Base-by-base conservation (phyloP, 2,888 invertebrate species). In the Ochropleura leucogaster region DNA sequence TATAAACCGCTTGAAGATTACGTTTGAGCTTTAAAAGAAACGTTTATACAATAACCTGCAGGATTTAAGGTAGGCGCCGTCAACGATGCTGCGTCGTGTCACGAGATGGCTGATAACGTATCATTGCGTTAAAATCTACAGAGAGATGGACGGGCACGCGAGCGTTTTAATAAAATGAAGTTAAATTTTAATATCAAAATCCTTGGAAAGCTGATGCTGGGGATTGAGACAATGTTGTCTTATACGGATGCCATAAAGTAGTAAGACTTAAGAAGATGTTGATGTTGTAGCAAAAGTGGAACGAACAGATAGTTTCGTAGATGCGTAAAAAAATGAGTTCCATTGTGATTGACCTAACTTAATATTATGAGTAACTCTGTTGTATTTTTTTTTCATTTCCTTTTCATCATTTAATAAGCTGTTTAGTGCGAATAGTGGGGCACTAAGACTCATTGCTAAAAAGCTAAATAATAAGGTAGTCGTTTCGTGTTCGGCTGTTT, bases 21-120 rank as follows among this genome's bases (percentile, higher is more conserved):
- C 65, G 59, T 76, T 83, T 70, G 66, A 72, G 44, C 49, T 68
- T 46, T 72, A 85, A 77, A 85, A 80, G 57, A 82, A 80, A 77
- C 79, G 77, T 84, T 79, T 82, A 53, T 76, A 77, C 75, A 72
- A 76, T 86, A 83, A 83, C 77, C 59, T 79, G 49, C 18, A 72
- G 85, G 87, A 79, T 85, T 87, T 83, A 85, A 87, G 79, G 75
- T 72, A 90, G 88, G 90, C 90, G 90, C 90, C 88, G 85, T 82
- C 87, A 79, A 81, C 88, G 83, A 80, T 85, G 85, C 83, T 68
- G 85, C 82, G 76, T 85, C 89, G 89, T 89, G 91, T 89, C 86
- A 87, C 81, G 85, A 89, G 91, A 91, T 91, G 84, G 47, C 59
- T 82, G 89, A 90, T 88, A 89, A 81, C 74, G 70, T 91, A 91